Conservation (phyloP, 2,113 vertebrate species). For the Ceratotherium simum region DNA sequence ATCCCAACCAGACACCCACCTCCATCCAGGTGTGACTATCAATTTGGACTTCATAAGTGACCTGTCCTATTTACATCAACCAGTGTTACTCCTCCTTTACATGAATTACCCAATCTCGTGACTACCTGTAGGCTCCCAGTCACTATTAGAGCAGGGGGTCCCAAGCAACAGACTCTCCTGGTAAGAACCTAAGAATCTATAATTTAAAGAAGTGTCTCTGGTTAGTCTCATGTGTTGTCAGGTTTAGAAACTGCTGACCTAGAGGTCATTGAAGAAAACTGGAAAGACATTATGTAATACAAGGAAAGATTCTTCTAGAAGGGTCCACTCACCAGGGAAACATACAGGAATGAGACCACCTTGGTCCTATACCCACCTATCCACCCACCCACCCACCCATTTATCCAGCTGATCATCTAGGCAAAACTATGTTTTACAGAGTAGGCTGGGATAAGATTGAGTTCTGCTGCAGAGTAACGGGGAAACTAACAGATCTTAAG, state of each 20-base stretch:
- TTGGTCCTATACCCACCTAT: background rate
- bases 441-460: background rate
- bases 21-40: background rate
- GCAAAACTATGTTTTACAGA: background rate
- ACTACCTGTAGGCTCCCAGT: background rate
- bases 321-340: background rate
- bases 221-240: background rate
- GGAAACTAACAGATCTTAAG: constrained; percentile 17
- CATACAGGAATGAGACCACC: background rate
- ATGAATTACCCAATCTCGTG: background rate
- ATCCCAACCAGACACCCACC: background rate
- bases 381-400: background rate
- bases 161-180: background rate
- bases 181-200: background rate
- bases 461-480: background rate
- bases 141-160: background rate
- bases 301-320: background rate
- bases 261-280: background rate
- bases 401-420: background rate
- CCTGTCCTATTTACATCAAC: background rate
- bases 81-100: background rate
- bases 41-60: background rate
- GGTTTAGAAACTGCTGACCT: background rate
- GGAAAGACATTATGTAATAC: background rate
- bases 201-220: background rate